Conservation (phyloP, 1,140 invertebrate species). For the Eciton burchellii region DNA sequence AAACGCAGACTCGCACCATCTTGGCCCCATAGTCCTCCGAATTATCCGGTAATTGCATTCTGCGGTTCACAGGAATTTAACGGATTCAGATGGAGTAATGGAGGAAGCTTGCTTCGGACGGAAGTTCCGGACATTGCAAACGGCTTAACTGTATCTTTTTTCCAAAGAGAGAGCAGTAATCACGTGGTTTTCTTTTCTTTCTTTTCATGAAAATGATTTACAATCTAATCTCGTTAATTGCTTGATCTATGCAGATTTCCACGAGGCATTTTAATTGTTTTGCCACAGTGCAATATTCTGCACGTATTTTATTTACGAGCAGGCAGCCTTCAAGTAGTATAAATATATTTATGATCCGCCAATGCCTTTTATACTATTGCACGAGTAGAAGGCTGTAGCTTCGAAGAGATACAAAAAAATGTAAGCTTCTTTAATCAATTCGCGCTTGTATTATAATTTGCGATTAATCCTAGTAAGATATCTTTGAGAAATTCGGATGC, state of each 20-base stretch:
- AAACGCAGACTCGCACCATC: slow-evolving; percentile 47
- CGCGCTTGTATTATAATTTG: not conserved
- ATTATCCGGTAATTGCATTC: slow-evolving; percentile 56
- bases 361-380: not conserved
- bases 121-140: not conserved
- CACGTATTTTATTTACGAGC: not conserved
- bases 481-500: no score
- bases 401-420: not conserved
- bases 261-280: not conserved
- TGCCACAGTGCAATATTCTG: not conserved
- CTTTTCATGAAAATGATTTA: not conserved
- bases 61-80: slow-evolving; percentile 37
- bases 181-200: no score
- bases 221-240: not conserved
- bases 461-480: not conserved
- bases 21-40: slow-evolving; percentile 34
- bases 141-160: not conserved
- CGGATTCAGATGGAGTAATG: slow-evolving; percentile 31
- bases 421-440: not conserved
- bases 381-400: not conserved
- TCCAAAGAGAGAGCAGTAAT: not conserved
- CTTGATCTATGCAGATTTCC: not conserved
- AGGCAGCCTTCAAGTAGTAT: slow-evolving; percentile 23
- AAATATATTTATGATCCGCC: slow-evolving; percentile 37
- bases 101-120: not conserved